Evolutionary conservation across 2,888 invertebrate genomes (phyloP).

Genomic region (Pherbina coryleti): DNA sequence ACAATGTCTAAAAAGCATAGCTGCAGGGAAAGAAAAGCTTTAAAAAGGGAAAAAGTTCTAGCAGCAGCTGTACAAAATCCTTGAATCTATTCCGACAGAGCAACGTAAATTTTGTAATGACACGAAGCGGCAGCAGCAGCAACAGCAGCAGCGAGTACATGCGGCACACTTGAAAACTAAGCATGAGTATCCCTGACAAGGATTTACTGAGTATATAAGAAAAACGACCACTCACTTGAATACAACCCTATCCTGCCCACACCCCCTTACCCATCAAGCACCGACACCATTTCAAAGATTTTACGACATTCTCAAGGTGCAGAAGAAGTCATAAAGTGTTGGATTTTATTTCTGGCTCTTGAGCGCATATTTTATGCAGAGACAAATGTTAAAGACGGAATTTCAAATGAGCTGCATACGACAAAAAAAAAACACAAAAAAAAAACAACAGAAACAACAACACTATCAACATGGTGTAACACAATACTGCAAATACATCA

Average conservation of each 20-base stretch:
- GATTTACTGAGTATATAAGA: too few species aligned
- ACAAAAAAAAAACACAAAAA: too few species aligned
- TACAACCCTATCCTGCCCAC: not conserved
- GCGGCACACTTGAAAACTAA: not conserved
- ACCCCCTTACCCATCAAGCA: not conserved
- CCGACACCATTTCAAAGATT: not conserved
- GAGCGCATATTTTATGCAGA: slow-evolving; percentile 27
- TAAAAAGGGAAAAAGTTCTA: not conserved
- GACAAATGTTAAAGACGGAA: slow-evolving; percentile 3
- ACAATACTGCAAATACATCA: too few species aligned
- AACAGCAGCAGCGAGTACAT: not conserved
- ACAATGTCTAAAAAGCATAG: not conserved
- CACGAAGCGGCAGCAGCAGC: not conserved
- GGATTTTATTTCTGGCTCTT: slow-evolving; percentile 29
- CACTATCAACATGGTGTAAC: too few species aligned
- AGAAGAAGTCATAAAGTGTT: slow-evolving; percentile 34
- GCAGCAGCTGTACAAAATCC: not conserved
- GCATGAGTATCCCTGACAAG: too few species aligned
- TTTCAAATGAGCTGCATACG: not conserved
- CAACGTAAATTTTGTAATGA: slow-evolving; percentile 23
- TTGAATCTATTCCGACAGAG: slow-evolving; percentile 9
- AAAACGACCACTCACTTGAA: not conserved
- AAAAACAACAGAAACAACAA: too few species aligned
- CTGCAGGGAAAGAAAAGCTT: not conserved
- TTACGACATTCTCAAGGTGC: slow-evolving; percentile 26